Base-by-base conservation (phyloP, 2,797 vertebrate genomes). In the Fratercula arctica region DNA sequence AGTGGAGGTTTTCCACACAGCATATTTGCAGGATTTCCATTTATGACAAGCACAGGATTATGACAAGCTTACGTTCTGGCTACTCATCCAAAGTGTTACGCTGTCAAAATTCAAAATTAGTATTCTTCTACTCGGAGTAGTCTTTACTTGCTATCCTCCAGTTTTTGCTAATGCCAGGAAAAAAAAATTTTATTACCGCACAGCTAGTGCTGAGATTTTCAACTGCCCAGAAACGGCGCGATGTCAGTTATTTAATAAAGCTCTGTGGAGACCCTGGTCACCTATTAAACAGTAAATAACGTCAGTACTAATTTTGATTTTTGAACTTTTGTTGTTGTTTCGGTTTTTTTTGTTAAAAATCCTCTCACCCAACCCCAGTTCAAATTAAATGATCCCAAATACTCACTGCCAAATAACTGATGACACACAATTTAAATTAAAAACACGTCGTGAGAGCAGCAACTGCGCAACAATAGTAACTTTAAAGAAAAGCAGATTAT, bases 401-500 rank as follows among this genome's bases (percentile, higher is more conserved):
- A 73, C 8, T 59, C 37, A 69, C 8, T 73, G 64, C 43, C 60
- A 95, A 89, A 56, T 39, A 92, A 90, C 35, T 28, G 26, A 91
- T 0, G 13, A 72, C 0, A 1, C 26, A 57, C 12, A 48, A 77
- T 31, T 85, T 75, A 85, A 76, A 70, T 68, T 59, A 87, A 46
- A 82, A 79, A 53, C 10, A 85, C 6, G 21, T 77, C 67, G 39
- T 39, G 25, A 90, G 18, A 93, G 54, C 64, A 95, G 72, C 88
- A 95, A 67, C n/a, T 94, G 43, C 66, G 50, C 56, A 80, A 84
- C 37, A 92, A n/a, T 13, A 57, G 3, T 6, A 93, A 68, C 9
- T 74, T 89, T 25, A 95, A 96, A 78, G 41, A 91, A 90, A 94
- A 91, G 11, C 13, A 76, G 57, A 89, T 75, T 87, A 80, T 37